Evolutionary conservation across 1,140 invertebrate species (phyloP).

Genomic region (Drosophila bifasciata): DNA sequence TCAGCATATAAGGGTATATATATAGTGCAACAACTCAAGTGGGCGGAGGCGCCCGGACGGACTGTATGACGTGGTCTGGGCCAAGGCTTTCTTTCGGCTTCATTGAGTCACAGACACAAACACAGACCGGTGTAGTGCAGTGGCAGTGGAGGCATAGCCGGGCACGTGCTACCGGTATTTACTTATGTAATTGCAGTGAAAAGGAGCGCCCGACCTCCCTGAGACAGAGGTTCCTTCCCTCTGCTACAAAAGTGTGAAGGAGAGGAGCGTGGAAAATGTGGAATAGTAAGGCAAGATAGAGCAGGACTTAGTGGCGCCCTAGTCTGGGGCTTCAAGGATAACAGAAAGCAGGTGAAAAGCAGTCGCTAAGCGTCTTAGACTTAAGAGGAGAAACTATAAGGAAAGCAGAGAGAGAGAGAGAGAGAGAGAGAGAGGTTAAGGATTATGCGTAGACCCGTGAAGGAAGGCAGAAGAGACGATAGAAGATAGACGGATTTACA

Average conservation of each 20-base stretch:
- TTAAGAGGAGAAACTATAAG: background rate
- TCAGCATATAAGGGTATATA: slow-evolving; percentile 13
- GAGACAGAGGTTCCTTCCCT: no score
- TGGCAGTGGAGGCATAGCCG: background rate
- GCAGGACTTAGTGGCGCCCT: slow-evolving; percentile 1
- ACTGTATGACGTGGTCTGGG: slow-evolving; percentile 19
- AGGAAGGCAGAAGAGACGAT: no score
- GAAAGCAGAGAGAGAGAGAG: background rate
- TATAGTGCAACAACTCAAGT: slow-evolving; percentile 14
- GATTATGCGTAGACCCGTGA: no score
- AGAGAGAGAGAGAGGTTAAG: background rate
- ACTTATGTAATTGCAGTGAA: slow-evolving; percentile 53
- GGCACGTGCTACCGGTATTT: slow-evolving; percentile 51
- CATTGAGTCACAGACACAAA: slow-evolving; percentile 37
- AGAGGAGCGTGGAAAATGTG: slow-evolving; percentile 1
- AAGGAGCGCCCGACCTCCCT: slow-evolving; percentile 5
- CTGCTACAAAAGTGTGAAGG: background rate
- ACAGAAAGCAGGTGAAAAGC: background rate
- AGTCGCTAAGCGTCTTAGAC: slow-evolving; percentile 4
- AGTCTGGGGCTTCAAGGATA: slow-evolving; percentile 1
- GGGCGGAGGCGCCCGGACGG: background rate
- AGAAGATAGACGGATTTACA: no score
- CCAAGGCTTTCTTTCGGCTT: slow-evolving; percentile 48
- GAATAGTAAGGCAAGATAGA: background rate
- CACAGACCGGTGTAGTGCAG: background rate